Conservation (phyloP, 2,113 vertebrate species). For the Thalassarche chlororhynchos region DNA sequence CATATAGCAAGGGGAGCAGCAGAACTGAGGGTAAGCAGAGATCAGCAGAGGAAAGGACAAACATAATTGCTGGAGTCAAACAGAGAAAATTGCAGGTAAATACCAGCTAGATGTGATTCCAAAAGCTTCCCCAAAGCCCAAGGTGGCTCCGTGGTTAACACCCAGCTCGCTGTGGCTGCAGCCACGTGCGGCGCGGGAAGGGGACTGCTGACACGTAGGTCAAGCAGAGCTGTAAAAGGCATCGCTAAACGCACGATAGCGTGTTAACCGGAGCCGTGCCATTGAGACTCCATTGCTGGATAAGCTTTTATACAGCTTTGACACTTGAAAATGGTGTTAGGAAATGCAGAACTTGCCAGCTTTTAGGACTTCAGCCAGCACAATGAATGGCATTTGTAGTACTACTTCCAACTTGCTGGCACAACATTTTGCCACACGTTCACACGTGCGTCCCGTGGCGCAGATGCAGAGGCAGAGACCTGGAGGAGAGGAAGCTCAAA, state of each 20-base stretch:
- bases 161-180: background rate
- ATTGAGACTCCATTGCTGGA: background rate
- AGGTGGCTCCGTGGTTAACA: background rate
- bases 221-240: background rate
- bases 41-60: constrained; percentile 37
- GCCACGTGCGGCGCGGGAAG: background rate
- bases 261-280: background rate
- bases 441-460: background rate
- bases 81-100: constrained; percentile 50
- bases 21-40: background rate
- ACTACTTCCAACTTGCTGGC: background rate
- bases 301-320: background rate
- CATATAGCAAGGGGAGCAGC: background rate
- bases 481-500: background rate
- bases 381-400: background rate
- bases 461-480: background rate
- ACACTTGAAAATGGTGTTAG: constrained; percentile 14
- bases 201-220: background rate
- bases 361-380: constrained; percentile 16
- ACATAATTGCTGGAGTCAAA: constrained; percentile 43
- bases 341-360: constrained; percentile 32
- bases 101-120: background rate
- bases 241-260: background rate
- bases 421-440: background rate
- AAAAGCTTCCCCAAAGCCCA: background rate